Conservation (phyloP, 1,140 invertebrate species). For the Magallana ariakensis region DNA sequence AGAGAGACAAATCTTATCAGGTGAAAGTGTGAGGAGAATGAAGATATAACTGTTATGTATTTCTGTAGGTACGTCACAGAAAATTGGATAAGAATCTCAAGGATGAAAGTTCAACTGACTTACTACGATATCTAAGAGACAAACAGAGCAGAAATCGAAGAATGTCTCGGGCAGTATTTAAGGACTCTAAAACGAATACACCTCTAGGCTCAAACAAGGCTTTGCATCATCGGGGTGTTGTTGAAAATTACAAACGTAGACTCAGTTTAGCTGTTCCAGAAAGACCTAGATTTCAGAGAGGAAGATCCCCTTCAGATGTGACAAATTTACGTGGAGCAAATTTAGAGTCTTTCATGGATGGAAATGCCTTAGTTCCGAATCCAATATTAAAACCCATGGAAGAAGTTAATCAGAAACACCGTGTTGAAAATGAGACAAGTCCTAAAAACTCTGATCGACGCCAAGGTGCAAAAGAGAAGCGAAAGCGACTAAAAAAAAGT, state of each 20-base stretch:
- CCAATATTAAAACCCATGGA: background rate
- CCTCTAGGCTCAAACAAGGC: constrained; percentile 44
- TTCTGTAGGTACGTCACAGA: constrained; percentile 54
- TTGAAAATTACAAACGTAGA: constrained; percentile 60
- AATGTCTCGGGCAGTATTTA: constrained; percentile 61
- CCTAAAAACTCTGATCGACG: background rate
- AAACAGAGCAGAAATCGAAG: constrained; percentile 62
- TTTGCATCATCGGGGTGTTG: constrained; percentile 46
- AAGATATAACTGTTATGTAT: background rate
- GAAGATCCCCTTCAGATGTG: constrained; percentile 49
- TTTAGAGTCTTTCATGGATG: constrained; percentile 34
- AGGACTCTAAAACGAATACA: constrained; percentile 47
- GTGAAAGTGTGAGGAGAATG: too few species aligned
- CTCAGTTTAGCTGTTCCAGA: constrained; percentile 64
- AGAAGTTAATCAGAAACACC: background rate
- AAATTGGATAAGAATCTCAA: constrained; percentile 63
- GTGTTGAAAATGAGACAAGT: background rate
- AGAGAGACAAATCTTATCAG: background rate
- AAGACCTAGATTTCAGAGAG: constrained; percentile 36
- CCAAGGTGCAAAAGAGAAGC: background rate
- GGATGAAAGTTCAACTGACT: constrained; percentile 60
- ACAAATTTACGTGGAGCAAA: constrained; percentile 41
- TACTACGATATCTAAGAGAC: constrained; percentile 61
- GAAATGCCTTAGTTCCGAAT: background rate
- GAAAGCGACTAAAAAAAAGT: background rate